Evolutionary conservation across 2,113 vertebrate genomes (phyloP), one percentile per base, ranked within the genome.

Genomic region (Gambusia affinis): DNA sequence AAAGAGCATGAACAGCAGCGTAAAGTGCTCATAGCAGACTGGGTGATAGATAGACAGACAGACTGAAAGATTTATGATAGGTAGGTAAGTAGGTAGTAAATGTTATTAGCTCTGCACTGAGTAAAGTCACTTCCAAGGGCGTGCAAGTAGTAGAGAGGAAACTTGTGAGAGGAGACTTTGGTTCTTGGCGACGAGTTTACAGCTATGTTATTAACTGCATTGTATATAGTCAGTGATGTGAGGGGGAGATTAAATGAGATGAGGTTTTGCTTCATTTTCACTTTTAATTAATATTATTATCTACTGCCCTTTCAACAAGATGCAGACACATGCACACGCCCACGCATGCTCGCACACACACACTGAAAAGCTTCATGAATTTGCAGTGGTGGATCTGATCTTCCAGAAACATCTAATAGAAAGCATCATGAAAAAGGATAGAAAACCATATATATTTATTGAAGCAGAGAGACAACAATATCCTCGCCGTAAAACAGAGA

Each of bases 221-320:
- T 85, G 81, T 83, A 86, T 81, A 74, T 67, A 85, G 70, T 87
- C 84, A 80, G 66, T 83, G 87, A 83, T 89, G 79, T 89, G 84
- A 75, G 66, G 64, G 42, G 73, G 77, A 72, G 78, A 65, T 72
- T 73, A 82, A 79, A 81, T 83, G 81, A 82, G 78, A 89, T 67
- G 81, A 84, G 66, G 78, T 39, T 86, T 75, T 87, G 85, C 91
- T 88, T 89, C 85, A 84, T 84, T 85, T 86, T 89, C 79, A 85
- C 74, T 76, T 87, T 91, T 90, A 92, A 92, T 92, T 91, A 87
- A 87, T 88, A 84, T 82, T 71, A 88, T 85, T 84, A 88, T 83
- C 87, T 81, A 69, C 69, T 73, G 37, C 75, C 76, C 79, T 76
- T 84, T 75, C 79, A 81, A 33, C 68, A 73, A 65, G 44, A 70